Base-by-base conservation (phyloP, 2,113 vertebrate species). In the Vanacampus margaritifer region DNA sequence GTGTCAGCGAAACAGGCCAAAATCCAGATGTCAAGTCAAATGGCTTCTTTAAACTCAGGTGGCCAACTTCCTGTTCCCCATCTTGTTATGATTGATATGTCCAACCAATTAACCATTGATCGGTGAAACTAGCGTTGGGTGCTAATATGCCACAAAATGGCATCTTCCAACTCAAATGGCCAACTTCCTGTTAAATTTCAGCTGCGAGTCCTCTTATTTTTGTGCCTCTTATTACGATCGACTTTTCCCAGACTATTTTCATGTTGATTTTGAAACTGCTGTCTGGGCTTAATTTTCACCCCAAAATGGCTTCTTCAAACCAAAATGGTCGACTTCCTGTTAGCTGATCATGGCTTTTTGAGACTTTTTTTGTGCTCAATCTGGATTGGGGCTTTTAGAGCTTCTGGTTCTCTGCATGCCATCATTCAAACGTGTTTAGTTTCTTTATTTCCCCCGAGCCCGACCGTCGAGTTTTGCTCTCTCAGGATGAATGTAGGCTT, bases 401-500 rank as follows among this genome's bases (percentile, higher is more conserved):
- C n/a, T 61, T 78, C 67, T 64, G 71, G 65, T 84, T 81, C 73
- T 59, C 77, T 74, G 80, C 83, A 79, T 83, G 82, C 62, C 71
- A 78, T 43, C 59, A 14, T 12, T 32, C 5, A 69, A 69, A 37
- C 26, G 65, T 61, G 64, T 76, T 39, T 39, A 9, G 5, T 2
- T 46, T 53, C 73, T 65, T 59, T 66, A 6, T 3, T 51, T 23
- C 10, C 48, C 21, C 48, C 7, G 19, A n/a, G 48, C 46, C 68
- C 7, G 61, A 32, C 3, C 14, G 54, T 72, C 28, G 68, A 56
- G 50, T 59, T 39, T 79, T 65, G 69, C 79, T 74, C 77, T 83
- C 80, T 87, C 83, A 78, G 88, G 87, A 86, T 86, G 90, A 90
- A 87, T 88, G 88, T 89, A 79, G 78, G 85, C 71, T 69, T 84